Base-by-base conservation (phyloP, 2,113 vertebrate species). In the Scomber japonicus region DNA sequence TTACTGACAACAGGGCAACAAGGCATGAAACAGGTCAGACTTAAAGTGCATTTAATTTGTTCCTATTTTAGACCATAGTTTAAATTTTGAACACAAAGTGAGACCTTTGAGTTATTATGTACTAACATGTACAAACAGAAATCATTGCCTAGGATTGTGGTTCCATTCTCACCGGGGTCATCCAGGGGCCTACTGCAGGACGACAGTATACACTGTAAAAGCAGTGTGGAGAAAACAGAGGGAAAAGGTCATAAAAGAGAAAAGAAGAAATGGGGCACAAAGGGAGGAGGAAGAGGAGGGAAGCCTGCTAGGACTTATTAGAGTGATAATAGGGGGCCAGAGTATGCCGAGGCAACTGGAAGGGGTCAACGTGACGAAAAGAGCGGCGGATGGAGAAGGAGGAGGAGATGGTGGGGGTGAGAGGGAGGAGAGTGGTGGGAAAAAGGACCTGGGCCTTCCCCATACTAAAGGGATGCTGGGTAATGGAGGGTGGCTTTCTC, bases 241-340 rank as follows among this genome's bases (percentile, higher is more conserved):
- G 64, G 35, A 87, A 69, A 83, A 67, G 70, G 78, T 78, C 74
- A 82, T 46, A 62, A 76, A 88, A 77, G 76, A 87, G 71, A 87
- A 81, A 84, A 31, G 50, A 69, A 61, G 44, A 82, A 87, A 84
- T 62, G 51, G 74, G 72, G 59, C 71, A 70, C 48, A 81, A 80
- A 62, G 19, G n/a, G 30, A 27, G 64, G 63, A 80, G 63, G 57
- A 63, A 67, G 63, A 79, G 78, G 50, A 73, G 71, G 68, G 80
- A 69, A 55, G 61, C 35, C 71, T 78, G 62, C 60, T 16, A 17
- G 17, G 57, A 78, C 82, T 87, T 88, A 91, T 91, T 89, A 85
- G 74, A 86, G 78, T 60, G 48, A 80, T 79, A 74, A 72, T 70
- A 78, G 50, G 48, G 66, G 71, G 59, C 56, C 62, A 50, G 65